phyloP scores from a whole-genome alignment of 2,113 vertebrate genomes.

The Glaucomys volans region DNA sequence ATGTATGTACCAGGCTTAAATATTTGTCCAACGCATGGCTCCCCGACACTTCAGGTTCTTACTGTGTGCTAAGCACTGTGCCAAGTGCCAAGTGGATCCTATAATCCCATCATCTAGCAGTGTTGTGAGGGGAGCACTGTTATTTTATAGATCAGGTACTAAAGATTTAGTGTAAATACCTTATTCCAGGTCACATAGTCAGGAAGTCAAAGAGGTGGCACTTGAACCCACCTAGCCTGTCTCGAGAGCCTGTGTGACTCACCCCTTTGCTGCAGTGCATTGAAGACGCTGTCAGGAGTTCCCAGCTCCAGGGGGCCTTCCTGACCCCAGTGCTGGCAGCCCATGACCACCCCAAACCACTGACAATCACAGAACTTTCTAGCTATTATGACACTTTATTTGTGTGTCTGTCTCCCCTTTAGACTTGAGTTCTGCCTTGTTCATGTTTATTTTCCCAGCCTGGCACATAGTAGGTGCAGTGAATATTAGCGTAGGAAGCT shows the following conservation, averaged over 20 bases:
- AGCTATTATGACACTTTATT: not conserved
- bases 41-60: not conserved
- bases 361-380: not conserved
- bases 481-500: not conserved
- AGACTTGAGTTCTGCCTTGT: not conserved
- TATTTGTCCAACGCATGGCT: not conserved
- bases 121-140: too few species aligned
- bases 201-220: not conserved
- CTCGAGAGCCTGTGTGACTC: not conserved
- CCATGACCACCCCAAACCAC: not conserved
- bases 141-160: not conserved
- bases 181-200: not conserved
- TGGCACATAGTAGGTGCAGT: not conserved
- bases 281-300: not conserved
- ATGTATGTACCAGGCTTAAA: too few species aligned
- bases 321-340: not conserved
- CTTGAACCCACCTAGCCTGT: not conserved
- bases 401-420: not conserved
- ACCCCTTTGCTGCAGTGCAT: not conserved
- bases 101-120: not conserved
- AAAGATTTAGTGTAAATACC: not conserved
- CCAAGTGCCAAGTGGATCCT: not conserved
- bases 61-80: not conserved
- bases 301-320: not conserved
- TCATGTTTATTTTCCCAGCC: not conserved